These are phyloP conservation scores for Zosterops hypoxanthus DNA, from an alignment of 2,113 vertebrate species.

Conservation along the genomic window DNA sequence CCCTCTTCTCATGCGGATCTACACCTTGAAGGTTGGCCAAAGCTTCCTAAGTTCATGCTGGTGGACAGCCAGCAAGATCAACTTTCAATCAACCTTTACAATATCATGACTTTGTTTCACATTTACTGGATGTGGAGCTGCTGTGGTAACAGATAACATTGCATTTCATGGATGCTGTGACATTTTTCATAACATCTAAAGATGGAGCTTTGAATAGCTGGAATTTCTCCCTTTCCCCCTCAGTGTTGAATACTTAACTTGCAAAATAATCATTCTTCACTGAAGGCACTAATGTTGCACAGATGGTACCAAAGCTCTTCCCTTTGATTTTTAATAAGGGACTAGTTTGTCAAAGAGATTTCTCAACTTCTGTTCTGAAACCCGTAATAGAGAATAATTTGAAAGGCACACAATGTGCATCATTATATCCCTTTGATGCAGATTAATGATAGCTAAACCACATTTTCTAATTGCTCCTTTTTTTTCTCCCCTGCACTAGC, in stretches of 20 bases:
- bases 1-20: background rate
- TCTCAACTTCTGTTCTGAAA: slow-evolving; percentile 78
- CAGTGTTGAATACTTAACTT: slow-evolving; percentile 62
- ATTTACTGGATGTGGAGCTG: background rate
- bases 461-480: slow-evolving; percentile 74
- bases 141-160: slow-evolving; percentile 1
- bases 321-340: slow-evolving; percentile 81
- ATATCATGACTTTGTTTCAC: background rate
- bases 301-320: slow-evolving; percentile 78
- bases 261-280: slow-evolving; percentile 73
- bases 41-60: background rate
- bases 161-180: slow-evolving; percentile 24
- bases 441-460: slow-evolving; percentile 78
- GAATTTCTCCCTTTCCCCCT: slow-evolving; percentile 36
- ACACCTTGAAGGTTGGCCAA: slow-evolving; percentile 39
- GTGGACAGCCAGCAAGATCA: background rate
- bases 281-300: slow-evolving; percentile 75
- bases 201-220: slow-evolving; percentile 60
- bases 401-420: slow-evolving; percentile 76
- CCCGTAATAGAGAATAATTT: slow-evolving; percentile 79
- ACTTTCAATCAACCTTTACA: slow-evolving; percentile 35
- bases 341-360: slow-evolving; percentile 79
- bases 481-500: background rate
- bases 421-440: slow-evolving; percentile 81
- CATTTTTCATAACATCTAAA: slow-evolving; percentile 54